Base-by-base conservation (phyloP, 2,888 invertebrate species). In the Synanthedon tipuliformis region DNA sequence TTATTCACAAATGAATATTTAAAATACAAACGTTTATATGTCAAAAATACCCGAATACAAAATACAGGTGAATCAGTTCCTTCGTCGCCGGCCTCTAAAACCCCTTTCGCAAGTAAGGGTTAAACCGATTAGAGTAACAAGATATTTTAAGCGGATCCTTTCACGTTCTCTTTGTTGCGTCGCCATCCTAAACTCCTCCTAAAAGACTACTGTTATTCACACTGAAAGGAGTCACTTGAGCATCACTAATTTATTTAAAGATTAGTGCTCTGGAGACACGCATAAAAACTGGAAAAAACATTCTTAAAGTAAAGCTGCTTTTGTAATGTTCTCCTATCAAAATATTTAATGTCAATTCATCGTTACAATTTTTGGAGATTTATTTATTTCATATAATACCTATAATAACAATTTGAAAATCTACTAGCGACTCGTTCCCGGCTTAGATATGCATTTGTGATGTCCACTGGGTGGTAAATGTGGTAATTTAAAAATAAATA, bases 121-220 rank as follows among this genome's bases (percentile, higher is more conserved):
- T 80, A 78, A 81, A 79, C 79, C 78, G 77, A 80, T 85, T 83
- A 83, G 74, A 62, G 75, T 78, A 81, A 78, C 78, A 75, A 76
- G 78, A 82, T 81, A 81, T 78, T 80, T 78, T 77, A 73, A 80
- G 74, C 73, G 73, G 72, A 70, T 78, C 68, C 65, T 60, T 59
- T 58, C 55, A 52, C 49, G 15, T 57, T 59, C 55, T 59, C 59
- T 61, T 59, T 59, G 58, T 62, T 64, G 61, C 58, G 13, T 48
- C 10, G 57, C 56, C 55, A 60, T 54, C 41, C 50, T 12, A 18
- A 15, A 50, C 50, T 52, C 49, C 49, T 16, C 27, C 16, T 51
- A 54, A 41, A 48, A 52, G 52, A 52, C 50, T 52, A 50, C 16
- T 51, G 40, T 51, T 48, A 53, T 53, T 53, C 41, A 53, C 13